These are phyloP conservation scores for Bufotes viridis DNA, from an alignment of 2,797 vertebrate genomes.

Conservation along the genomic window DNA sequence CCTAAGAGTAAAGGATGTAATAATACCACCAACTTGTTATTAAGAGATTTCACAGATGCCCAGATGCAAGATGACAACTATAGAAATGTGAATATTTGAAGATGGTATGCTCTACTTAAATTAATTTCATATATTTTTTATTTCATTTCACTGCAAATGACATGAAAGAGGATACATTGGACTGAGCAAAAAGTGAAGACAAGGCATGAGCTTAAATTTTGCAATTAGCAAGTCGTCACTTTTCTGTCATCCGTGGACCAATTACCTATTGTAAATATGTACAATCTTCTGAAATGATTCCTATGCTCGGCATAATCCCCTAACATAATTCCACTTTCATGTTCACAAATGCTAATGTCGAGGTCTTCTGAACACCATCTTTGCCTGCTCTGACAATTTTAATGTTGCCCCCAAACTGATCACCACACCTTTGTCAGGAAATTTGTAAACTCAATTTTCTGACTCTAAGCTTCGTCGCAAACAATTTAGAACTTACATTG, in stretches of 20 bases:
- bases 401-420: slow-evolving; percentile 11
- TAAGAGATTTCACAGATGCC: too few species aligned
- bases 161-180: neutral
- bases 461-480: slow-evolving; percentile 11
- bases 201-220: neutral
- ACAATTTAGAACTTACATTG: neutral
- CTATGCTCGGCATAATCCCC: neutral
- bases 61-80: neutral
- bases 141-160: neutral
- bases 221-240: neutral
- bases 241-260: neutral
- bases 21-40: too few species aligned
- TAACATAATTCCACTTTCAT: slow-evolving; percentile 16
- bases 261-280: slow-evolving; percentile 16
- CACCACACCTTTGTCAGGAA: slow-evolving; percentile 8
- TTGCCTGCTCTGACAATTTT: neutral
- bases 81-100: neutral
- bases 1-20: too few species aligned
- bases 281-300: slow-evolving; percentile 11
- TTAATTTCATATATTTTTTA: neutral
- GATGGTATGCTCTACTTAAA: neutral
- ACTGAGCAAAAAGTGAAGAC: neutral
- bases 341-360: slow-evolving; percentile 2
- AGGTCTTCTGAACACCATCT: neutral
- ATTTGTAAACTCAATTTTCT: slow-evolving; percentile 21